These are phyloP conservation scores for Dicyrtoma fusca DNA, from an alignment of 2,888 invertebrate genomes.

Conservation along the genomic window DNA sequence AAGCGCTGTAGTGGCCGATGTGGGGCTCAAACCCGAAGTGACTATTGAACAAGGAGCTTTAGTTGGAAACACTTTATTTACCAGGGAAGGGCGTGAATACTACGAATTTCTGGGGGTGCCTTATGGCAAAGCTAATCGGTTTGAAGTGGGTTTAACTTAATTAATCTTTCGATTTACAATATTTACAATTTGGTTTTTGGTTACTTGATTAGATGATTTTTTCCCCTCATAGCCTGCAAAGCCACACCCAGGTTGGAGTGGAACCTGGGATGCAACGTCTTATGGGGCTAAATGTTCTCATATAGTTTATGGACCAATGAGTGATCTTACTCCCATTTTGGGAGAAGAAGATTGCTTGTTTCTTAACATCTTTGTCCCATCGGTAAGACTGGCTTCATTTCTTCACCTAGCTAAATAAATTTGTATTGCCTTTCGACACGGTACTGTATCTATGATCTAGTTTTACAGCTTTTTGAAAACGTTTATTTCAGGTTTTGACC, in stretches of 20 bases:
- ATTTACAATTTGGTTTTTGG: no score
- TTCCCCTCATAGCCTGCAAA: conserved; percentile 2
- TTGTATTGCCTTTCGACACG: no score
- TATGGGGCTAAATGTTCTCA: conserved; percentile 2
- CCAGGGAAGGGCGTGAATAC: neutral
- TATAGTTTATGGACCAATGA: no score
- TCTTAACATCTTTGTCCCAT: conserved; percentile 12
- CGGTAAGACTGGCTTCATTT: no score
- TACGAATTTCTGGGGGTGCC: conserved; percentile 26
- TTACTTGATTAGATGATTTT: no score
- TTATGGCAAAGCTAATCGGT: conserved; percentile 15
- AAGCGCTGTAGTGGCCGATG: no score
- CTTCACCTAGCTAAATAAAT: no score
- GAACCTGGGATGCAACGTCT: neutral
- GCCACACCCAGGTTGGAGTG: conserved; percentile 17
- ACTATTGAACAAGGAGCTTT: neutral
- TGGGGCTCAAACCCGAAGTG: neutral
- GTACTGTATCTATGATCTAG: no score
- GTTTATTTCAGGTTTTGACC: no score
- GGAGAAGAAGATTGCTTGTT: conserved; percentile 13
- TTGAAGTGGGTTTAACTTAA: conserved; percentile 29
- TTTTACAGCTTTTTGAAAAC: no score
- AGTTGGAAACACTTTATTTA: neutral
- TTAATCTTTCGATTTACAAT: conserved; percentile 3
- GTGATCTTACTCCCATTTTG: neutral